Evolutionary conservation across 2,888 invertebrate species (phyloP).

Genomic region (Gandaritis pyraliata): DNA sequence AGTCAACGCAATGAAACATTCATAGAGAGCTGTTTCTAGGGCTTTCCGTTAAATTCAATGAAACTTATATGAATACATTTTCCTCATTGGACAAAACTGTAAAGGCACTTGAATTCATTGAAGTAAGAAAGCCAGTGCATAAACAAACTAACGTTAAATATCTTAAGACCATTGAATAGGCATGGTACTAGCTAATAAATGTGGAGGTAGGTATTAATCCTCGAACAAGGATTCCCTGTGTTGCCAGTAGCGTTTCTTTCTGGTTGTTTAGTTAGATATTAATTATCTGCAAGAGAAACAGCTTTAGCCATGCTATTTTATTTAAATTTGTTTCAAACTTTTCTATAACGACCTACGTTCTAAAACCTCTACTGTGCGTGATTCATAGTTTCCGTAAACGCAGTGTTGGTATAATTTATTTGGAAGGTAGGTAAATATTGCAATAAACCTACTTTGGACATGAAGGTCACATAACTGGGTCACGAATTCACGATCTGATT

Average conservation of each 20-base stretch:
- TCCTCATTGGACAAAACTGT: no score
- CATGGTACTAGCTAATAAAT: no score
- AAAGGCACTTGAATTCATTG: no score
- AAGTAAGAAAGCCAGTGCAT: neutral
- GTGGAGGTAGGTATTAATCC: no score
- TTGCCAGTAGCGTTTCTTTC: no score
- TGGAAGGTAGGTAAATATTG: constrained; percentile 22
- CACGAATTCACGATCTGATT: constrained; percentile 24
- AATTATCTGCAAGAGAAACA: no score
- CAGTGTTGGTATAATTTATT: constrained; percentile 15
- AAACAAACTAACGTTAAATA: neutral
- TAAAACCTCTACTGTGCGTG: constrained; percentile 1
- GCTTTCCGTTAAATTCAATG: neutral
- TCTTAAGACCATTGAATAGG: no score
- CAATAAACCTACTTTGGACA: constrained; percentile 15
- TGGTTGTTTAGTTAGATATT: no score
- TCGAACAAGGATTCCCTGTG: no score
- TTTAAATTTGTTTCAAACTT: neutral
- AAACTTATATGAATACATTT: neutral
- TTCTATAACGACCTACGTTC: neutral
- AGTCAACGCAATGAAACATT: no score
- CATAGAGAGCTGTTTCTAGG: no score
- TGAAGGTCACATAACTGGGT: constrained; percentile 39
- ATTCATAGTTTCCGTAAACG: constrained; percentile 29
- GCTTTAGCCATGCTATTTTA: neutral